Percentiles rank a stretch among this genome's conserved stretches.
phyloP scores from a whole-genome alignment of 2,888 invertebrate genomes.

The Sthenelais limicola region DNA sequence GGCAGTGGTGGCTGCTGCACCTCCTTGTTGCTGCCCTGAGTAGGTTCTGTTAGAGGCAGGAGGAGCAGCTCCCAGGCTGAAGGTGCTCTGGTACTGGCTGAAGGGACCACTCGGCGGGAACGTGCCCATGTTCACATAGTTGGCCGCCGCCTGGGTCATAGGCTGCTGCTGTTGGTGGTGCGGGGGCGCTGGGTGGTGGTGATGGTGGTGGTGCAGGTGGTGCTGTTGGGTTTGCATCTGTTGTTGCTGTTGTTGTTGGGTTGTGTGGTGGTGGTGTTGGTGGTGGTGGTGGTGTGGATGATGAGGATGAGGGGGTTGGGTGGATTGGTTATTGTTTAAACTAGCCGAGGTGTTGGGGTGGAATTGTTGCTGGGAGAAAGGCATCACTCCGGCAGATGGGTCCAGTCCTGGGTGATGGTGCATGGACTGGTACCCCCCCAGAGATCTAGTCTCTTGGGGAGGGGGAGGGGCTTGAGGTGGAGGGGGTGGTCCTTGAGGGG shows the following conservation, averaged over 20 bases:
- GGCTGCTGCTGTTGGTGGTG: slow-evolving; percentile 8
- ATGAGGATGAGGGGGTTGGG: neutral
- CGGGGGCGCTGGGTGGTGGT: neutral
- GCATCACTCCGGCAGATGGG: slow-evolving; percentile 2
- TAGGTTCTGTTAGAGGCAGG: neutral
- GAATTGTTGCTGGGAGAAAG: neutral
- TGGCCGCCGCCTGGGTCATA: slow-evolving; percentile 17
- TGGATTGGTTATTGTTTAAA: neutral
- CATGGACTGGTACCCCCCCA: slow-evolving; percentile 27
- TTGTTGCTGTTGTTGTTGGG: neutral
- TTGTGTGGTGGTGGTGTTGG: neutral
- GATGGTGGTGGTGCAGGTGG: slow-evolving; percentile 18
- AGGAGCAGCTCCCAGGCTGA: neutral
- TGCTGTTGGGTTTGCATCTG: neutral
- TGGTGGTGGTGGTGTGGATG: slow-evolving; percentile 10
- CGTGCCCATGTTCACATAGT: slow-evolving; percentile 10
- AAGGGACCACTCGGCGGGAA: neutral
- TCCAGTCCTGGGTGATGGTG: slow-evolving; percentile 2
- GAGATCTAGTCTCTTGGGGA: neutral
- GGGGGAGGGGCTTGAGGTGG: too few species aligned
- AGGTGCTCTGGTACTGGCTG: slow-evolving; percentile 17
- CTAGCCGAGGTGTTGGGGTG: slow-evolving; percentile 1
- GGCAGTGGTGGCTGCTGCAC: too few species aligned
- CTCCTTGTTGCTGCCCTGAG: slow-evolving; percentile 11
- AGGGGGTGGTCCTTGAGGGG: too few species aligned